Evolutionary conservation across 2,888 invertebrate species (phyloP).

Genomic region (Rotaria sp.): DNA sequence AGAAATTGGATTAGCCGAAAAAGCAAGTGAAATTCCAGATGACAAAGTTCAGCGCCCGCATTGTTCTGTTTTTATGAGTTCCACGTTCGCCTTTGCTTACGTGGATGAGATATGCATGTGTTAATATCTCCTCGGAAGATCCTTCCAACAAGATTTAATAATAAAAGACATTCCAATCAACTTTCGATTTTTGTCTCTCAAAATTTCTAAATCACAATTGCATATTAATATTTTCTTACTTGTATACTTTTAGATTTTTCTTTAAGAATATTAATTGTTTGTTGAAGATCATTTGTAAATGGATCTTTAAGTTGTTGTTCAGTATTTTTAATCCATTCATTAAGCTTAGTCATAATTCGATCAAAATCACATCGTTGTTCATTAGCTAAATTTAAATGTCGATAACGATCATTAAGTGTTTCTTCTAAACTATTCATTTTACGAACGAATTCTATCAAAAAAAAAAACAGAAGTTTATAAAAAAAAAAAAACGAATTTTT

Average conservation of each 20-base stretch:
- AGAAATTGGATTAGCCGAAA: too few species aligned
- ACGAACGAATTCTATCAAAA: not conserved
- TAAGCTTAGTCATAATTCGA: not conserved
- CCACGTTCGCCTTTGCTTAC: too few species aligned
- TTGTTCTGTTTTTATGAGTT: too few species aligned
- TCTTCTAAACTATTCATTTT: not conserved
- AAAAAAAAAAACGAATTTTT: not conserved
- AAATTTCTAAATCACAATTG: not conserved
- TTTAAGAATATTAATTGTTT: not conserved
- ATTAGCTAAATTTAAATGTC: not conserved
- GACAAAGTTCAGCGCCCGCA: too few species aligned
- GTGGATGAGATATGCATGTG: too few species aligned
- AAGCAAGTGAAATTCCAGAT: too few species aligned
- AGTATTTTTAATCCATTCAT: not conserved
- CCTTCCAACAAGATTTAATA: too few species aligned
- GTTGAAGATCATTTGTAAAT: conserved; percentile 23
- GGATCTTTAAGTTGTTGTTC: conserved; percentile 24
- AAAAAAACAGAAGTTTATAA: not conserved
- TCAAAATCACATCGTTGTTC: not conserved
- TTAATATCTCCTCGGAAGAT: too few species aligned
- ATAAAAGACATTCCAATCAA: too few species aligned
- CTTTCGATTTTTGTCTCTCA: too few species aligned
- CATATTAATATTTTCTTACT: not conserved
- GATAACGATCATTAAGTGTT: not conserved
- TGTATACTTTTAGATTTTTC: not conserved